Conservation (phyloP, 1,140 invertebrate genomes). For the Dufourea novaeangliae region DNA sequence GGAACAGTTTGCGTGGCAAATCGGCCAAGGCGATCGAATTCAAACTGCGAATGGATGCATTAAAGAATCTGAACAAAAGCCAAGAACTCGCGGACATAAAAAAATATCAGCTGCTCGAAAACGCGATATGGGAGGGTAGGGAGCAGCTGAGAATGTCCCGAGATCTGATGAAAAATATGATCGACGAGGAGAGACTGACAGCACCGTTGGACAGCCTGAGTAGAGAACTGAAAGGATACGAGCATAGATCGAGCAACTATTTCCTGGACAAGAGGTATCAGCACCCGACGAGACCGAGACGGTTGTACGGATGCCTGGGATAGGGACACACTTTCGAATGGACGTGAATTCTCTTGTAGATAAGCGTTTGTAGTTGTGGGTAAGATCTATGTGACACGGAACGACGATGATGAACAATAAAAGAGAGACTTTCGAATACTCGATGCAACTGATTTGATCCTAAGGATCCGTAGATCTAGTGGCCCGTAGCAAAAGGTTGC, state of each 20-base stretch:
- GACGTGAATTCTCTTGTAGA: conserved; percentile 8
- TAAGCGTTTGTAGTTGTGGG: conserved; percentile 27
- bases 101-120: conserved; percentile 73
- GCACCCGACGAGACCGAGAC: conserved; percentile 39
- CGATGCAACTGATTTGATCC: conserved; percentile 8
- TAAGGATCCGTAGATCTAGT: neutral
- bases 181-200: conserved; percentile 82
- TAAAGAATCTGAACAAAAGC: conserved; percentile 77
- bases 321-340: conserved; percentile 35
- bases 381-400: conserved; percentile 45
- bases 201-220: conserved; percentile 83
- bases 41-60: conserved; percentile 82
- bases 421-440: conserved; percentile 6
- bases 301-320: conserved; percentile 58
- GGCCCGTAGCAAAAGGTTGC: neutral
- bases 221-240: conserved; percentile 84
- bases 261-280: conserved; percentile 85
- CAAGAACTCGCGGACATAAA: conserved; percentile 76
- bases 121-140: conserved; percentile 69
- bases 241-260: conserved; percentile 83
- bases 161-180: conserved; percentile 73
- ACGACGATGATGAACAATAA: conserved; percentile 7
- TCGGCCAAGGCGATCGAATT: conserved; percentile 88
- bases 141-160: conserved; percentile 79
- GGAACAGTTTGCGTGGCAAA: conserved; percentile 85